Conservation (phyloP, 1,140 invertebrate genomes). For the Eulimnadia texana region DNA sequence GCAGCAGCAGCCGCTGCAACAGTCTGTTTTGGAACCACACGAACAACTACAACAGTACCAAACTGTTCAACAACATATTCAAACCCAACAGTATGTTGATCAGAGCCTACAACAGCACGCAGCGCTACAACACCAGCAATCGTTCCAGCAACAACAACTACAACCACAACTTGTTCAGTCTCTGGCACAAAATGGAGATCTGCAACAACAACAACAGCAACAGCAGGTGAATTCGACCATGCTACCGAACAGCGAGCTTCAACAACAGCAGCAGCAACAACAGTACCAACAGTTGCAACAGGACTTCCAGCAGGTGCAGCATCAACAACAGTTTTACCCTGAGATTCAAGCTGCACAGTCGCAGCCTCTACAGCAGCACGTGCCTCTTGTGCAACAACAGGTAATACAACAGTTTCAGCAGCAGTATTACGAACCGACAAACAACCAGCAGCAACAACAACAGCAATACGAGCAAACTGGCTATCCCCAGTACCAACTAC, state of each 20-base stretch:
- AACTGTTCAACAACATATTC: too few species aligned
- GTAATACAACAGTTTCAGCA: not conserved
- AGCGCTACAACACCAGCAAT: too few species aligned
- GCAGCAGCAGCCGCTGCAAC: slow-evolving; percentile 17
- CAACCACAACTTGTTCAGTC: too few species aligned
- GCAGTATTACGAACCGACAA: not conserved
- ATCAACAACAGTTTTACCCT: not conserved
- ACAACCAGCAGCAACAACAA: slow-evolving; percentile 19
- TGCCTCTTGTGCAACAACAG: slow-evolving; percentile 1
- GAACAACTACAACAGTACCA: too few species aligned
- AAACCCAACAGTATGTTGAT: too few species aligned
- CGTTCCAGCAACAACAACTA: too few species aligned
- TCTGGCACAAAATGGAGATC: too few species aligned
- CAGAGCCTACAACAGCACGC: too few species aligned
- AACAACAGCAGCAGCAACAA: slow-evolving; percentile 17
- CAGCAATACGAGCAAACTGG: slow-evolving; percentile 18
- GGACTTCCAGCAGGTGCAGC: not conserved
- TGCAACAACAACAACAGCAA: too few species aligned
- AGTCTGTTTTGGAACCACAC: too few species aligned
- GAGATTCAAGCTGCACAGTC: slow-evolving; percentile 7
- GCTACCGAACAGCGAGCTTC: slow-evolving; percentile 3
- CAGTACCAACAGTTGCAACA: not conserved
- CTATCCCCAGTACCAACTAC: slow-evolving; percentile 1
- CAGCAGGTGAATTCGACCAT: slow-evolving; percentile 1
- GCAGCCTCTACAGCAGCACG: not conserved